Evolutionary conservation across 2,797 vertebrate genomes (phyloP), one percentile per base, ranked within the genome.

Genomic region (Gallinago stenura): DNA sequence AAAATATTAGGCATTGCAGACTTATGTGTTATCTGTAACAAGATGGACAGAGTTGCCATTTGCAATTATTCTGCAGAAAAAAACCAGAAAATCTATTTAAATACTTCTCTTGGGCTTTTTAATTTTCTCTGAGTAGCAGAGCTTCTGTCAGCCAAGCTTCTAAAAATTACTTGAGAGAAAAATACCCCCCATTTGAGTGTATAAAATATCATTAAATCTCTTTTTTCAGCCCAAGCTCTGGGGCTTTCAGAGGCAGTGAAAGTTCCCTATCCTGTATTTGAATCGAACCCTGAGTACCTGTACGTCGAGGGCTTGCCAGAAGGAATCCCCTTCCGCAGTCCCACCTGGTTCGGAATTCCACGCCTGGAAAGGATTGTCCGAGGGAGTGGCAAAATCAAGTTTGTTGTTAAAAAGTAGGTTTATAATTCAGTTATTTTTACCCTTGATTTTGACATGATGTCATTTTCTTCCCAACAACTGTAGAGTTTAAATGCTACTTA

Each of bases 271-370:
- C 93, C 98, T 13, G 94, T 97, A 7, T 98, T 98, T 72, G 98
- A 98, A 17, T 98, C 98, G 10, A 96, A 98, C 41, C 98, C 98
- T 0, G 96, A 98, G 14, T 89, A 95, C 65, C 69, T 98, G 31
- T 90, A 97, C 0, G 98, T 98, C 3, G 98, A 98, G 88, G 98
- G 98, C 14, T 95, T 98, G 89, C 98, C 98, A 30, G 98, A 98
- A 72, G 98, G 98, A 64, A 98, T 98, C 72, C 98, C 98, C 22
- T 98, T 98, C 88, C 95, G 98, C 37, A 98, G 98, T 39, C 98
- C 98, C n/a, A 98, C 98, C 0, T 98, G 98, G 98, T 98, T 98
- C 94, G 98, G 98, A 80, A 98, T 98, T 85, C 98, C 98, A 26
- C 97, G 98, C 43, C 98, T 98, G 9, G 98, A 98, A 82, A 98